Conservation (phyloP, 2,797 vertebrate genomes). For the Syngnathus acus region DNA sequence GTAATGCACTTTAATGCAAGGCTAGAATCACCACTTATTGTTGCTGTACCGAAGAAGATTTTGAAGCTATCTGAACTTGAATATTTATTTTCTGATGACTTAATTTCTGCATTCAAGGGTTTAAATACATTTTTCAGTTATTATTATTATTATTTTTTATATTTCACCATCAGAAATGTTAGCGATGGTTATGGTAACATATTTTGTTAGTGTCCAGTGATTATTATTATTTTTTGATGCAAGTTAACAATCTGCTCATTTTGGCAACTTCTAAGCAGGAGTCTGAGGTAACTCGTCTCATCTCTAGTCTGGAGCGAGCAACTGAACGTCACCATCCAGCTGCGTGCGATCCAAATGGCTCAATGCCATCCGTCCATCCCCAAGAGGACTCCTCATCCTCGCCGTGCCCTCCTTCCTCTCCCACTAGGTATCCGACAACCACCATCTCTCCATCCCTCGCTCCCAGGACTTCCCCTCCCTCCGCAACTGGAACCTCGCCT, state of each 20-base stretch:
- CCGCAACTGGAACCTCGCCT: slow-evolving; percentile 5
- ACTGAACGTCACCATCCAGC: slow-evolving; percentile 48
- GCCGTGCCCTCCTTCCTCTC: slow-evolving; percentile 16
- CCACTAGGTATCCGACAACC: slow-evolving; percentile 8
- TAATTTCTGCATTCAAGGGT: too few species aligned
- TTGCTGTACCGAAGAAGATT: background rate
- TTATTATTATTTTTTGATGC: too few species aligned
- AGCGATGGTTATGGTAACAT: too few species aligned
- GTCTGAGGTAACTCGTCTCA: slow-evolving; percentile 74
- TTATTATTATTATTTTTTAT: too few species aligned
- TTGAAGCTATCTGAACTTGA: background rate
- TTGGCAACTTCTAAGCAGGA: slow-evolving; percentile 53
- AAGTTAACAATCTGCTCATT: too few species aligned
- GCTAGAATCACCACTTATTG: background rate
- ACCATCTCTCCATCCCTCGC: background rate
- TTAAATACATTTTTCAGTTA: too few species aligned
- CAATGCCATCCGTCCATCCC: slow-evolving; percentile 22
- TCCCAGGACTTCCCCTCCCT: background rate
- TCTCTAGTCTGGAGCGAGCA: slow-evolving; percentile 69
- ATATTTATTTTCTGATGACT: too few species aligned
- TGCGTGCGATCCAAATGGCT: slow-evolving; percentile 10
- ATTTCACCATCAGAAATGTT: too few species aligned
- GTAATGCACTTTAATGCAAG: slow-evolving; percentile 39
- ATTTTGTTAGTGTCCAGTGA: too few species aligned
- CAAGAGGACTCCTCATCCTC: slow-evolving; percentile 9